A percentile compares a stretch with the other conserved stretches of the same genome.
Evolutionary conservation across 2,888 invertebrate species (phyloP).

Genomic region (Diachrysia chrysitis): DNA sequence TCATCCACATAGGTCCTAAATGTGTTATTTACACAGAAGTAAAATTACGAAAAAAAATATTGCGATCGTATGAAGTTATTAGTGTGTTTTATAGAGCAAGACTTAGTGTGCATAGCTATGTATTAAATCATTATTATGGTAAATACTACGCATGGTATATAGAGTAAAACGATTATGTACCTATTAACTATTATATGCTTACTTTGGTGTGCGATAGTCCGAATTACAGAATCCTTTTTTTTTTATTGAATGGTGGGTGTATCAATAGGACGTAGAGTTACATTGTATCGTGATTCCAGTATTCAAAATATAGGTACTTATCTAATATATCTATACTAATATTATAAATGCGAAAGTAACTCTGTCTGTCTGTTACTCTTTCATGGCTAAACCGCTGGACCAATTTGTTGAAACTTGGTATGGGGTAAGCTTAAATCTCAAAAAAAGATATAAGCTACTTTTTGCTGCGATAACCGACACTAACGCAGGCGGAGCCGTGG

Average conservation of each 20-base stretch:
- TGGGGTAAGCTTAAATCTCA: too few relatives aligned
- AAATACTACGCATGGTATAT: not conserved
- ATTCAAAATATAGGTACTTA: not conserved
- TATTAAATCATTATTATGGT: not conserved
- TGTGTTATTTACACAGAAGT: not conserved
- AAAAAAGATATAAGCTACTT: too few relatives aligned
- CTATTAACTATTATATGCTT: not conserved
- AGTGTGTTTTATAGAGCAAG: not conserved
- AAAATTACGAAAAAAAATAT: not conserved
- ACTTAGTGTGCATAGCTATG: not conserved
- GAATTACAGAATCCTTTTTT: not conserved
- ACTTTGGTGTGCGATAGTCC: not conserved
- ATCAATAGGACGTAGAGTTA: not conserved
- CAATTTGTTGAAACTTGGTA: too few relatives aligned
- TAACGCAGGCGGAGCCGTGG: too few relatives aligned
- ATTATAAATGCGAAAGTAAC: too few relatives aligned
- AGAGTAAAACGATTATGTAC: slow-evolving; percentile 2
- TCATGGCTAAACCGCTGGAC: too few relatives aligned
- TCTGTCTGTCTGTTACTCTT: too few relatives aligned
- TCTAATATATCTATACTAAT: too few relatives aligned
- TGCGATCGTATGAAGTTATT: not conserved
- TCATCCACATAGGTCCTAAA: not conserved
- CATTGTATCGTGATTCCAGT: not conserved
- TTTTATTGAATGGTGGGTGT: not conserved
- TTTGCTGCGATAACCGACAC: too few relatives aligned